phyloP scores from a whole-genome alignment of 2,797 vertebrate genomes.

The Moxostoma hubbsi region DNA sequence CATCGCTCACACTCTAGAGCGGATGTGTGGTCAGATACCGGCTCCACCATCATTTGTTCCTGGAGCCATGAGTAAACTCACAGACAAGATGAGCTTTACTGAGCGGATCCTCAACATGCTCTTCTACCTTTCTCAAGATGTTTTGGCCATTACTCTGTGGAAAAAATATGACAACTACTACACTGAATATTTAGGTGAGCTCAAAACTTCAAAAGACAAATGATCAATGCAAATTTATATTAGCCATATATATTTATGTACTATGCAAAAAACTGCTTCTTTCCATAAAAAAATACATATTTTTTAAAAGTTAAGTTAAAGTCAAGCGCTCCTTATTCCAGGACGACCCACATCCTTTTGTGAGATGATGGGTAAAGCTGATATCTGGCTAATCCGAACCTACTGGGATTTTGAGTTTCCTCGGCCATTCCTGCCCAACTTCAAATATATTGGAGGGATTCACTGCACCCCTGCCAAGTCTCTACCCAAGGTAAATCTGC shows the following conservation, averaged over 20 bases:
- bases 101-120: too few relatives aligned
- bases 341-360: slow-evolving; percentile 76
- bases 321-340: background rate
- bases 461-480: slow-evolving; percentile 89
- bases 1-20: slow-evolving; percentile 41
- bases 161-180: slow-evolving; percentile 67
- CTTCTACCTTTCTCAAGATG: too few relatives aligned
- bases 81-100: too few relatives aligned
- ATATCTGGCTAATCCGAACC: slow-evolving; percentile 90
- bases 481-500: slow-evolving; percentile 80
- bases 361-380: slow-evolving; percentile 84
- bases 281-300: too few relatives aligned
- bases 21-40: too few relatives aligned
- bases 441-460: slow-evolving; percentile 89
- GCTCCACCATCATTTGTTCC: too few relatives aligned
- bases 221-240: too few relatives aligned
- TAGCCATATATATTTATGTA: too few relatives aligned
- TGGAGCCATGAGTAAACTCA: too few relatives aligned
- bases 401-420: slow-evolving; percentile 85
- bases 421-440: slow-evolving; percentile 81
- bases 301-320: too few relatives aligned
- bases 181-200: slow-evolving; percentile 56
- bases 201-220: background rate
- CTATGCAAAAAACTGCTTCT: too few relatives aligned
- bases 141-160: too few relatives aligned